Evolutionary conservation across 2,888 invertebrate species (phyloP).

Genomic region (Nomada lathburiana): DNA sequence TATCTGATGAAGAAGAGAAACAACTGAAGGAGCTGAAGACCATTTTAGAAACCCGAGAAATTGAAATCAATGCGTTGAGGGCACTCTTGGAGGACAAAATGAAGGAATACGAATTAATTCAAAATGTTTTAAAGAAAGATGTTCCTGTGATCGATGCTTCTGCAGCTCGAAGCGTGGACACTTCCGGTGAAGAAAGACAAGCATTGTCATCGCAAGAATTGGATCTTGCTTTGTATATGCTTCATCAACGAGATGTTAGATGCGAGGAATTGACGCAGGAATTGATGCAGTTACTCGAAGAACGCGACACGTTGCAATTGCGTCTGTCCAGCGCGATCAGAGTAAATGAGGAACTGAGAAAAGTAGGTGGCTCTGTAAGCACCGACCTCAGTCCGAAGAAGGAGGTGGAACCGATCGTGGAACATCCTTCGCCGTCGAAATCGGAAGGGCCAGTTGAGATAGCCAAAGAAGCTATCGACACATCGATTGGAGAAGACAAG

Average conservation of each 20-base stretch:
- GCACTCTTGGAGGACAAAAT: constrained; percentile 88
- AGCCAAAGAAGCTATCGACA: constrained; percentile 80
- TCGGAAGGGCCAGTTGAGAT: constrained; percentile 80
- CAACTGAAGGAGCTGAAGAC: constrained; percentile 87
- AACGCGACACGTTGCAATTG: constrained; percentile 93
- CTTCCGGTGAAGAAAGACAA: constrained; percentile 74
- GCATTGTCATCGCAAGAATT: constrained; percentile 85
- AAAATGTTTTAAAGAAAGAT: constrained; percentile 74
- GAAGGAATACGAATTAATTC: constrained; percentile 86
- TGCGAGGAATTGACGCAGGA: constrained; percentile 95
- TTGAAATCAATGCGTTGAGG: constrained; percentile 85
- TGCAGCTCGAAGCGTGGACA: constrained; percentile 33
- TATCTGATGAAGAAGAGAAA: constrained; percentile 86
- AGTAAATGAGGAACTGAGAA: constrained; percentile 88
- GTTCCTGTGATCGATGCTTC: constrained; percentile 56
- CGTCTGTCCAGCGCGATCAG: constrained; percentile 92
- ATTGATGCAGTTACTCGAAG: constrained; percentile 92
- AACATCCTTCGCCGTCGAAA: constrained; percentile 77
- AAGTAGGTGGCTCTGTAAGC: constrained; percentile 23
- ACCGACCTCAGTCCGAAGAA: constrained; percentile 57
- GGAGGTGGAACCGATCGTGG: constrained; percentile 70
- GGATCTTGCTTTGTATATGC: constrained; percentile 92
- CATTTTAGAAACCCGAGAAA: constrained; percentile 89
- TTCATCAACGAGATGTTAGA: constrained; percentile 94
- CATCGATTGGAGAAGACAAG: constrained; percentile 75